These are phyloP conservation scores for Prosapia bicincta DNA, from an alignment of 2,888 invertebrate species.

Conservation along the genomic window DNA sequence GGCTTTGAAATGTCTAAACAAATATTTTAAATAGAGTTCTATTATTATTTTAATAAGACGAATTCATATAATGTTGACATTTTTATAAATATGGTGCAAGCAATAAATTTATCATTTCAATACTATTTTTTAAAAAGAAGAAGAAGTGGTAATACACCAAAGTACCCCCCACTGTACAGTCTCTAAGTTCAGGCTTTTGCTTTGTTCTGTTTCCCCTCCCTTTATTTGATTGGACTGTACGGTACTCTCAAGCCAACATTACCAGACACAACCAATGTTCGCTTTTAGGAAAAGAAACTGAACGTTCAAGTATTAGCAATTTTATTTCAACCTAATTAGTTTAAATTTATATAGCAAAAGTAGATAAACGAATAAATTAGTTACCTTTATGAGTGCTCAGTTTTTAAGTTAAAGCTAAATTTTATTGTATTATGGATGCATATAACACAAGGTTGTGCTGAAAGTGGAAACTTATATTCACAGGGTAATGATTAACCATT, in stretches of 20 bases:
- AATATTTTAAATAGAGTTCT: no score
- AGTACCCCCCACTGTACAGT: neutral
- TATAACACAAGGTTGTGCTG: neutral
- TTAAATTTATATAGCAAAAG: neutral
- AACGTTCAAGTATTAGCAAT: neutral
- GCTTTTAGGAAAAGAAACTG: neutral
- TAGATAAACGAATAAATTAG: neutral
- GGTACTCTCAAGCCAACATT: neutral
- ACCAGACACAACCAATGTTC: neutral
- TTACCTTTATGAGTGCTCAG: neutral
- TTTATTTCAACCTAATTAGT: neutral
- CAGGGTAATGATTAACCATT: conserved; percentile 2
- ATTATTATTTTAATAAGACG: no score
- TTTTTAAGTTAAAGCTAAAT: neutral
- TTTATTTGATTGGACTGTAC: neutral
- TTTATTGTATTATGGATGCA: neutral
- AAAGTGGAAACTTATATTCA: neutral
- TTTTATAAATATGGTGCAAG: no score
- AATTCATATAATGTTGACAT: no score
- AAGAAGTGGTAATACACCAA: neutral
- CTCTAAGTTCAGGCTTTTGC: neutral
- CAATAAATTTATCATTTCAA: no score
- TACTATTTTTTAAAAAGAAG: neutral
- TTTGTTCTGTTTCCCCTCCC: conserved; percentile 2
- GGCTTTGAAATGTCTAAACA: no score